Percentiles rank a stretch among this genome's conserved stretches.
Conservation (phyloP, 2,797 vertebrate species). For the Eleutherodactylus coqui region DNA sequence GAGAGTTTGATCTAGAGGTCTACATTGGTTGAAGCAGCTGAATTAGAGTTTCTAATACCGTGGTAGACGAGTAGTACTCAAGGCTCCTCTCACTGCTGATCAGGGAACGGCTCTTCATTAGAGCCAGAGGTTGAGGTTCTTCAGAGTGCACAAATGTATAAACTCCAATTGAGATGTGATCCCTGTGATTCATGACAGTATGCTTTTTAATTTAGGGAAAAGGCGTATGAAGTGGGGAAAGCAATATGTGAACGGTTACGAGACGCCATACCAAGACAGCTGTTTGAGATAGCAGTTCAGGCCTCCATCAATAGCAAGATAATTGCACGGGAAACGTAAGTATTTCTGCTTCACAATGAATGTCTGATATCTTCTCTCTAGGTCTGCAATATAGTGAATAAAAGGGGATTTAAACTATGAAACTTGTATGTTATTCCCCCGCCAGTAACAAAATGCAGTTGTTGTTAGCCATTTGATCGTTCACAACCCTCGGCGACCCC, state of each 20-base stretch:
- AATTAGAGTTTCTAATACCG: neutral
- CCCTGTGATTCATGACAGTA: neutral
- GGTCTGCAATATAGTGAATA: neutral
- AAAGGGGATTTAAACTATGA: neutral
- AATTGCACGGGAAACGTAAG: conserved; percentile 96
- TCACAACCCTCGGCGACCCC: no score
- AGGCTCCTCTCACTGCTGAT: neutral
- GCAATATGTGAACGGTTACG: conserved; percentile 88
- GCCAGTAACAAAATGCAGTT: no score
- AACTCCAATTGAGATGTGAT: neutral
- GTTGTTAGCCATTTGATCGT: no score
- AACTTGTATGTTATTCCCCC: neutral
- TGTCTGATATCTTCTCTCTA: neutral
- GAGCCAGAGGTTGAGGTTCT: neutral
- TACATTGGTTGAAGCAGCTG: neutral
- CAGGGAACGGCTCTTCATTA: neutral
- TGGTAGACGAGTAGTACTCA: neutral
- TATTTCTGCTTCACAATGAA: conserved; percentile 27
- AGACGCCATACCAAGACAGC: conserved; percentile 90
- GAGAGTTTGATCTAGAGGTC: neutral
- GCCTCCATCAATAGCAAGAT: conserved; percentile 90
- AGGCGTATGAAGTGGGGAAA: conserved; percentile 84
- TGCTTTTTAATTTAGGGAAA: conserved; percentile 75
- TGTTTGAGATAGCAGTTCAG: conserved; percentile 96
- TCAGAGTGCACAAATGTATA: neutral